Evolutionary conservation across 1,140 invertebrate genomes (phyloP).

Genomic region (Heliconius melpomene): DNA sequence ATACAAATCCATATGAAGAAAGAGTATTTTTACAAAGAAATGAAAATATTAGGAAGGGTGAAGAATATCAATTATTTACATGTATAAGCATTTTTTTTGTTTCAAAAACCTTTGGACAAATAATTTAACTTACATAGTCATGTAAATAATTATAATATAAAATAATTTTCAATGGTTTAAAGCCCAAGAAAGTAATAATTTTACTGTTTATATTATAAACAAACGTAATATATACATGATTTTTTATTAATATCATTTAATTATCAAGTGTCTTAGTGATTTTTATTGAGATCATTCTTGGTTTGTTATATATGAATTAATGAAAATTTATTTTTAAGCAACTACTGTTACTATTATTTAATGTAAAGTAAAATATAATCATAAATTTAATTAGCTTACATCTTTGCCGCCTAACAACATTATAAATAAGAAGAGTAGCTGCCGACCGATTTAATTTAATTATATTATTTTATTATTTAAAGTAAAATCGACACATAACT

Average conservation of each 20-base stretch:
- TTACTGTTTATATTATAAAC: neutral
- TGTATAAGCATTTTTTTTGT: too few species aligned
- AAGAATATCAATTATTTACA: too few species aligned
- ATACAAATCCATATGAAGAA: neutral
- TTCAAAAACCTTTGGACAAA: too few species aligned
- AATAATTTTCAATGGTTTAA: too few species aligned
- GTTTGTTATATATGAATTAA: neutral
- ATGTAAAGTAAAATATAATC: neutral
- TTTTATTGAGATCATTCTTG: neutral
- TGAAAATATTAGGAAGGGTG: neutral
- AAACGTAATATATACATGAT: neutral
- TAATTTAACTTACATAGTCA: too few species aligned
- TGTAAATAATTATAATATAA: too few species aligned
- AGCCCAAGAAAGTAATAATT: neutral
- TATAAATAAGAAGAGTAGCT: neutral
- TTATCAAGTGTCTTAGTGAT: neutral
- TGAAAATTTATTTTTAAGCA: neutral
- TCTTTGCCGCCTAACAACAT: neutral
- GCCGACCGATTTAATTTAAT: neutral
- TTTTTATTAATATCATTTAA: constrained; percentile 2
- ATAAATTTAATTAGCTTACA: neutral
- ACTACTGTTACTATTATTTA: neutral
- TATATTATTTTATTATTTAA: neutral
- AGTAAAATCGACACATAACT: neutral
- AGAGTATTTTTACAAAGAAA: neutral